Evolutionary conservation across 1,140 invertebrate species (phyloP).

Genomic region (Neodiprion fabricii): DNA sequence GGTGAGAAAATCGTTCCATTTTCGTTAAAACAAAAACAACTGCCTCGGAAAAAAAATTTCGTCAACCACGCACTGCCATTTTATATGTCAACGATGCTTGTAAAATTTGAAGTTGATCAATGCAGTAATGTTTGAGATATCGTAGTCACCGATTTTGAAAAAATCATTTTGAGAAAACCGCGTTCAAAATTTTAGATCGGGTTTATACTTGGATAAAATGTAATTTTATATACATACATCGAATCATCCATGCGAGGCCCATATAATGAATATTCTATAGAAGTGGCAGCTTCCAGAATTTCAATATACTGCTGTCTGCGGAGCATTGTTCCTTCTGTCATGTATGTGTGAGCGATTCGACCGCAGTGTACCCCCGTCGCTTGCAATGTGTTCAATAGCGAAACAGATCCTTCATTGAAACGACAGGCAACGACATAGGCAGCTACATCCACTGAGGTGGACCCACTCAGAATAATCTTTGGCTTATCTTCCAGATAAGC

Average conservation of each 20-base stretch:
- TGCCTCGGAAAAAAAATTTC: too few species aligned
- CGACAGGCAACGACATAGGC: slow-evolving; percentile 8
- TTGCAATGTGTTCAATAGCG: background rate
- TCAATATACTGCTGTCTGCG: background rate
- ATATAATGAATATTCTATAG: background rate
- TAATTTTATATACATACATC: background rate
- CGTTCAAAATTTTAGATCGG: slow-evolving; percentile 23
- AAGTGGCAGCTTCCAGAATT: background rate
- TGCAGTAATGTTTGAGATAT: background rate
- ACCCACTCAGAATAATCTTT: slow-evolving; percentile 10
- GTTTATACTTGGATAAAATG: background rate
- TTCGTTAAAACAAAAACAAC: too few species aligned
- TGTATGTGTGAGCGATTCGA: background rate
- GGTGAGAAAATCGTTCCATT: too few species aligned
- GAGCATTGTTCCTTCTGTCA: background rate
- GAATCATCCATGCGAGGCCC: slow-evolving; percentile 2
- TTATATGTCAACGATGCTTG: background rate
- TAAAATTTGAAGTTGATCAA: slow-evolving; percentile 22
- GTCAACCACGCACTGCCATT: too few species aligned
- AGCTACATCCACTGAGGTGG: slow-evolving; percentile 12
- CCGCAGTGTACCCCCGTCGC: background rate
- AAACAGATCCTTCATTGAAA: slow-evolving; percentile 13
- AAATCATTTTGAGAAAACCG: slow-evolving; percentile 28
- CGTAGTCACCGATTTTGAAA: background rate
- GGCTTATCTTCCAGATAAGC: slow-evolving; percentile 22